Base-by-base conservation (phyloP, 2,113 vertebrate genomes). In the Verasper variegatus region DNA sequence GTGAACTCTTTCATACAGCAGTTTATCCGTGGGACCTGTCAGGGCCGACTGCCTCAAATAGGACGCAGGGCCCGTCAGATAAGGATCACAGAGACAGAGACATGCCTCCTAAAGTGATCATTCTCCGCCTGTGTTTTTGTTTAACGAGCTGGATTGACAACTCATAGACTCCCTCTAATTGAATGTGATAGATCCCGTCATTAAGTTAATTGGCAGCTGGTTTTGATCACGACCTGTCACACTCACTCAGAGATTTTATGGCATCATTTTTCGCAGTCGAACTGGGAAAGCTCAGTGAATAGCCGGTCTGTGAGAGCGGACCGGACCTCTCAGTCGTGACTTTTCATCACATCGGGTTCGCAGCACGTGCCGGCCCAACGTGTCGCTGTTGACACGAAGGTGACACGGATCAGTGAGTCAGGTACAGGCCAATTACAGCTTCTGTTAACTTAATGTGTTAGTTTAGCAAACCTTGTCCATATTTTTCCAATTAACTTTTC, bases 191-290 rank as follows among this genome's bases (percentile, higher is more conserved):
- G 89, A 86, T 88, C 78, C 80, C 83, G 89, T 92, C 89, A 92
- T 93, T 93, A 91, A 76, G 89, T 87, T 92, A 92, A 92, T 92
- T 92, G 86, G 83, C 90, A 92, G 88, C 91, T 92, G 91, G 89
- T 91, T 90, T 80, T 86, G 88, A 90, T 93, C 83, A 70, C 5
- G 59, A 70, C 81, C 83, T 78, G 89, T 88, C 86, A 86, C 75
- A 83, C 72, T 82, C 82, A 59, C 88, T 93, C 87, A 77, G 21
- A 85, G 74, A 83, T 71, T 83, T 86, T 83, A 89, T 79, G 76
- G 72, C 86, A 87, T 91, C 26, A 87, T 90, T 86, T 45, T 54
- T 68, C 78, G 82, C 60, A 62, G 83, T 75, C 80, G 63, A 84
- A 84, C 23, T 18, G 75, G 31, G 27, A 23, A 58, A 62, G 58